Evolutionary conservation across 2,888 invertebrate genomes (phyloP).

Genomic region (Strigamia transsilvanica): DNA sequence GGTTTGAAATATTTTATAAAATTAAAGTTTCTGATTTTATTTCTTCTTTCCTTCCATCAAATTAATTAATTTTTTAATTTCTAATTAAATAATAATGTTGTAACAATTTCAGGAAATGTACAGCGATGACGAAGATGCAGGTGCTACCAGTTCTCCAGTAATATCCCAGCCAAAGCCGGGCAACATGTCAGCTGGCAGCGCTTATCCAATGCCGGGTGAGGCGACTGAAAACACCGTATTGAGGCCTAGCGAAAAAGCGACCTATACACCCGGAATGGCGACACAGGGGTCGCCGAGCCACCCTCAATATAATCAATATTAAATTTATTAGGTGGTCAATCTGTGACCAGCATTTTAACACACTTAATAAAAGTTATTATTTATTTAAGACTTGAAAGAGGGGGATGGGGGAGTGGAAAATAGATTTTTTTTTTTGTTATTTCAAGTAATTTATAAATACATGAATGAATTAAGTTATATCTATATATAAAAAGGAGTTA

Average conservation of each 20-base stretch:
- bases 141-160: conserved; percentile 68
- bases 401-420: background rate
- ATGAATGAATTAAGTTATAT: background rate
- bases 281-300: conserved; percentile 51
- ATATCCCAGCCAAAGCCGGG: conserved; percentile 65
- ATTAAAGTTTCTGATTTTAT: background rate
- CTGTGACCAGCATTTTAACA: background rate
- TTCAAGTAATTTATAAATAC: background rate
- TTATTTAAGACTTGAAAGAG: background rate
- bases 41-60: background rate
- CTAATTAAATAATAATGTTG: background rate
- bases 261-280: conserved; percentile 54
- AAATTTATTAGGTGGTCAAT: conserved; percentile 2
- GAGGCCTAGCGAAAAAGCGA: conserved; percentile 68
- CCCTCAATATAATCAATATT: conserved; percentile 17
- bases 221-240: conserved; percentile 74
- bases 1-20: too few relatives aligned
- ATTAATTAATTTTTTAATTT: background rate
- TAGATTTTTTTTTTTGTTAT: background rate
- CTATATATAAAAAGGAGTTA: background rate
- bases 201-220: conserved; percentile 72
- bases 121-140: conserved; percentile 57
- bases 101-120: conserved; percentile 55
- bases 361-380: background rate
- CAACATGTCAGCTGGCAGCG: conserved; percentile 68